Conservation (phyloP, 2,888 invertebrate genomes). For the Notodonta ziczac region DNA sequence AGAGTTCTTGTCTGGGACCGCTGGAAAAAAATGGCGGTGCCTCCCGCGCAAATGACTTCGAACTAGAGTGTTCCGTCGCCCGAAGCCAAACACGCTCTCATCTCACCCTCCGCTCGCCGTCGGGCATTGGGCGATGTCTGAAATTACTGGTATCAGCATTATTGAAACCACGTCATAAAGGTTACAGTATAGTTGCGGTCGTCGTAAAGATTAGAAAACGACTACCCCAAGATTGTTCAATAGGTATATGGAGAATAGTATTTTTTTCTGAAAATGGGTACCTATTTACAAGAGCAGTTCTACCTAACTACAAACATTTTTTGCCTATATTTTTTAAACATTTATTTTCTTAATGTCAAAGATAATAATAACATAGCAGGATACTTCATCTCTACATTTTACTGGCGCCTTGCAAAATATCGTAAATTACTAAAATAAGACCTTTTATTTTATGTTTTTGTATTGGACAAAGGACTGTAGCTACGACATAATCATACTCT, state of each 20-base stretch:
- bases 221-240: neutral
- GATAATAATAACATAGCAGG: too few relatives aligned
- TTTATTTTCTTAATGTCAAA: too few relatives aligned
- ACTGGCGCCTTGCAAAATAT: too few relatives aligned
- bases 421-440: too few relatives aligned
- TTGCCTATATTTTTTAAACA: too few relatives aligned
- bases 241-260: neutral
- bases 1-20: slow-evolving; percentile 46
- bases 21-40: slow-evolving; percentile 42
- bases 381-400: too few relatives aligned
- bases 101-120: slow-evolving; percentile 48
- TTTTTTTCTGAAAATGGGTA: neutral
- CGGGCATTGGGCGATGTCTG: slow-evolving; percentile 35
- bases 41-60: slow-evolving; percentile 50
- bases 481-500: too few relatives aligned
- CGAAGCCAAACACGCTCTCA: slow-evolving; percentile 45
- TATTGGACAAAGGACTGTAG: too few relatives aligned
- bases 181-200: slow-evolving; percentile 24
- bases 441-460: too few relatives aligned
- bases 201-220: slow-evolving; percentile 8
- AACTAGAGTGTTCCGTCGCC: slow-evolving; percentile 53
- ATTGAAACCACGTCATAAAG: slow-evolving; percentile 45
- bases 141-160: slow-evolving; percentile 47
- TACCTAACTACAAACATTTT: too few relatives aligned
- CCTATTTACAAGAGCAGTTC: too few relatives aligned